Evolutionary conservation across 2,888 invertebrate species (phyloP), one percentile per base, ranked within the genome.

Genomic region (Drosophila kanekoi): DNA sequence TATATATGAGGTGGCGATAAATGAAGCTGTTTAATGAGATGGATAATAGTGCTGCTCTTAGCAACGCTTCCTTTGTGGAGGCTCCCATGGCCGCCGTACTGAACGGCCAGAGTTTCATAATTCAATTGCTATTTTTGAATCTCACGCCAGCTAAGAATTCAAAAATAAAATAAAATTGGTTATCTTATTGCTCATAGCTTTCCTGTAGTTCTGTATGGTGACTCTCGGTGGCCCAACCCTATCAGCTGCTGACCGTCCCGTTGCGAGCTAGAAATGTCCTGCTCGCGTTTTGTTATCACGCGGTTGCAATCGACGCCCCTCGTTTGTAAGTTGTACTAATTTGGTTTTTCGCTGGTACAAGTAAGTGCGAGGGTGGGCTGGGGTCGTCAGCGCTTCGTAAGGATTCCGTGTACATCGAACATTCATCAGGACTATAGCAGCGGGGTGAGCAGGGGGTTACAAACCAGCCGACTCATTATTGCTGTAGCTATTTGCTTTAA

Each of bases 381-480:
- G 20, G 35, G 33, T 38, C 16, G 13, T 32, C 28, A 9, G 54
- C 58, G 72, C 67, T 77, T 87, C 84, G 81, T 72, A 79, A 74
- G 81, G 38, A 74, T 84, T 79, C 87, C 89, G 89, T 85, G 85
- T 87, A 77, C 89, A 67, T 74, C 53, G 85, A 68, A 77, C 85
- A 84, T 85, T 85, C 87, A 89, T 85, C 89, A 85, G 73, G 66
- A 60, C 60, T 67, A 63, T 67, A 73, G 65, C 48, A 18, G 44
- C 13, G n/a, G 49, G 61, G 38, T 32, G 23, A 13, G 28, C 16
- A 3, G 16, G 4, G 49, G 44, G 48, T 47, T 47, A 28, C 48
- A 64, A 48, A 40, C 35, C 32, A 48, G 47, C 51, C 33, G 11
- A 33, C 61, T 44, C 57, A 51, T 37, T 76, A 56, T 63, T 64